A percentile compares a stretch with the other conserved stretches of the same genome.
Conservation (phyloP, 2,888 invertebrate genomes). For the Orchesella flavescens region DNA sequence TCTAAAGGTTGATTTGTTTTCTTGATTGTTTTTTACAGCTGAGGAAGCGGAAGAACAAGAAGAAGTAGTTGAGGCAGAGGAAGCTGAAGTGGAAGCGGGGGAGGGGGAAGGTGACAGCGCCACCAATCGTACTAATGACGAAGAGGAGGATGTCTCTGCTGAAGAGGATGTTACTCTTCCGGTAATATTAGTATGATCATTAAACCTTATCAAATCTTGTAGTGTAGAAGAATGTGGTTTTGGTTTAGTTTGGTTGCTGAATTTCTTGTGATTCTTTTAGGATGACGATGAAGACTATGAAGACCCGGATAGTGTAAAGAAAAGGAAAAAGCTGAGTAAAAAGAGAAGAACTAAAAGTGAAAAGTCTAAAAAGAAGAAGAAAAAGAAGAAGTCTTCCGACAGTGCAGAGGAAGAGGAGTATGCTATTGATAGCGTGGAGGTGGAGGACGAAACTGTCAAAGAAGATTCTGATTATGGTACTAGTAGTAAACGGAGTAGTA, state of each 20-base stretch:
- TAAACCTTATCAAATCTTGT: too few relatives aligned
- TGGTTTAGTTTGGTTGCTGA: neutral
- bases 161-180: conserved; percentile 59
- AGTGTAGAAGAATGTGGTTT: too few relatives aligned
- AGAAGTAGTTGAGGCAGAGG: conserved; percentile 51
- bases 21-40: conserved; percentile 8
- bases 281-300: conserved; percentile 84
- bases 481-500: conserved; percentile 80
- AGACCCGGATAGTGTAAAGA: conserved; percentile 77
- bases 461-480: conserved; percentile 84
- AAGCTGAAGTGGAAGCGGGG: conserved; percentile 45
- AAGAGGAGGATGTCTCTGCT: conserved; percentile 65
- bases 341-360: conserved; percentile 93
- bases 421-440: conserved; percentile 69
- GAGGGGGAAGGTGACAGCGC: conserved; percentile 34
- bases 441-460: conserved; percentile 78
- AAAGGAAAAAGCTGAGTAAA: conserved; percentile 91
- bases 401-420: conserved; percentile 76
- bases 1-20: neutral
- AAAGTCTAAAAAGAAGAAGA: conserved; percentile 94
- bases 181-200: conserved; percentile 21
- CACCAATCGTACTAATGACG: conserved; percentile 36
- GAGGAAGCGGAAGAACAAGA: conserved; percentile 55
- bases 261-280: conserved; percentile 69
- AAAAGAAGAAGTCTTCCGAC: conserved; percentile 90